Evolutionary conservation across 2,888 invertebrate genomes (phyloP).

Genomic region (Rotaria socialis): DNA sequence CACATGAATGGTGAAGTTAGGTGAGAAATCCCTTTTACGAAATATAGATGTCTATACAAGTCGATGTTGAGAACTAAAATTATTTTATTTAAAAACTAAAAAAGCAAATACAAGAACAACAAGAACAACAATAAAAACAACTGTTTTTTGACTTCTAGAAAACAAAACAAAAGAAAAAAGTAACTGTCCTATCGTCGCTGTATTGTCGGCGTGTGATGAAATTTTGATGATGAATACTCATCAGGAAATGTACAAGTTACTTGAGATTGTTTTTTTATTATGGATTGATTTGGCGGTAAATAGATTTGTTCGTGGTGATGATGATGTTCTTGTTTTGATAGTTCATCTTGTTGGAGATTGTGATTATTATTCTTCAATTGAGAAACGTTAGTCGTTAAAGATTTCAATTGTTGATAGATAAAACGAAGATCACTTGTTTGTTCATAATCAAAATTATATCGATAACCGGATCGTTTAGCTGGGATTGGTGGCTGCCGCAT

Average conservation of each 20-base stretch:
- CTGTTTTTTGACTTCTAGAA: too few species aligned
- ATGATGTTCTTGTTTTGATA: neutral
- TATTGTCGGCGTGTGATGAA: neutral
- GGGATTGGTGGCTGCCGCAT: neutral
- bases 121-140: neutral
- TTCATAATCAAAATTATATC: slow-evolving; percentile 38
- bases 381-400: slow-evolving; percentile 19
- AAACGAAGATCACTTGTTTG: slow-evolving; percentile 29
- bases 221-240: neutral
- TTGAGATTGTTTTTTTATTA: neutral
- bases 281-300: neutral
- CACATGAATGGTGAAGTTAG: neutral
- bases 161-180: neutral
- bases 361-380: neutral
- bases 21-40: neutral
- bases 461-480: slow-evolving; percentile 7
- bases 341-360: neutral
- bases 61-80: neutral
- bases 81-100: neutral
- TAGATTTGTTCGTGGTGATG: neutral
- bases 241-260: neutral
- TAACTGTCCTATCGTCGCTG: slow-evolving; percentile 6
- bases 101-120: neutral
- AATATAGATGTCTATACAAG: neutral
- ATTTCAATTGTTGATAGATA: slow-evolving; percentile 32